Percentiles rank a stretch among this genome's conserved stretches.
Conservation (phyloP, 2,888 invertebrate species). For the Drosophila gaucha region DNA sequence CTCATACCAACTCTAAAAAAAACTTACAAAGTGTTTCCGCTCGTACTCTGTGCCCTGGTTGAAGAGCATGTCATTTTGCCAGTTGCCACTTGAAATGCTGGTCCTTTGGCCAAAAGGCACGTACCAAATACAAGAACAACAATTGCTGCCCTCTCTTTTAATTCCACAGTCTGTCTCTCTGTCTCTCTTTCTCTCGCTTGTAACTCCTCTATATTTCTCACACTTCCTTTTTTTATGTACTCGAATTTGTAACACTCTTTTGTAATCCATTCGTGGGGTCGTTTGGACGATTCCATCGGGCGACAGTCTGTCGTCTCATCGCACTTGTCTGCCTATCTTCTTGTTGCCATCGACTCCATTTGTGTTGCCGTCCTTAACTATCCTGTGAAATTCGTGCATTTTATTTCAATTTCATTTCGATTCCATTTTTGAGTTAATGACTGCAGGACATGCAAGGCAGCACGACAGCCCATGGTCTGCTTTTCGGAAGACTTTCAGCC, state of each 20-base stretch:
- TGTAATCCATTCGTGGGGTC: slow-evolving; percentile 54
- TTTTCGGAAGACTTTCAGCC: slow-evolving; percentile 16
- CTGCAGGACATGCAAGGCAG: slow-evolving; percentile 80
- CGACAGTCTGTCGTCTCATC: slow-evolving; percentile 49
- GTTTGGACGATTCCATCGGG: slow-evolving; percentile 26
- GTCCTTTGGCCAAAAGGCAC: slow-evolving; percentile 67
- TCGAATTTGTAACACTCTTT: slow-evolving; percentile 68
- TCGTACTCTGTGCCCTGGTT: not conserved
- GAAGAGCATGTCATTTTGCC: slow-evolving; percentile 50
- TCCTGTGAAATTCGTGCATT: slow-evolving; percentile 66
- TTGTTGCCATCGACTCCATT: slow-evolving; percentile 16
- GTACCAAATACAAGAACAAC: slow-evolving; percentile 50
- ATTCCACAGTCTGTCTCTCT: not conserved
- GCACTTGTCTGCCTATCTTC: slow-evolving; percentile 30
- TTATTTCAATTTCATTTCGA: slow-evolving; percentile 81
- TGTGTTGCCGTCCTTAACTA: slow-evolving; percentile 23
- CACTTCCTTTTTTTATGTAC: slow-evolving; percentile 39
- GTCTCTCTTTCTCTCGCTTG: not conserved
- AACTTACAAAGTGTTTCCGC: slow-evolving; percentile 12
- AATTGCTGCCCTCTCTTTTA: slow-evolving; percentile 13
- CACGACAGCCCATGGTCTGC: slow-evolving; percentile 47
- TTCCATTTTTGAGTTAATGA: slow-evolving; percentile 79
- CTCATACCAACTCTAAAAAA: not conserved
- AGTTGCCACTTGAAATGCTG: slow-evolving; percentile 63
- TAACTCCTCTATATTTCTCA: slow-evolving; percentile 5